A percentile compares a stretch with the other conserved stretches of the same genome.
Evolutionary conservation across 2,113 vertebrate species (phyloP).

Genomic region (Oncorhynchus gorbuscha): DNA sequence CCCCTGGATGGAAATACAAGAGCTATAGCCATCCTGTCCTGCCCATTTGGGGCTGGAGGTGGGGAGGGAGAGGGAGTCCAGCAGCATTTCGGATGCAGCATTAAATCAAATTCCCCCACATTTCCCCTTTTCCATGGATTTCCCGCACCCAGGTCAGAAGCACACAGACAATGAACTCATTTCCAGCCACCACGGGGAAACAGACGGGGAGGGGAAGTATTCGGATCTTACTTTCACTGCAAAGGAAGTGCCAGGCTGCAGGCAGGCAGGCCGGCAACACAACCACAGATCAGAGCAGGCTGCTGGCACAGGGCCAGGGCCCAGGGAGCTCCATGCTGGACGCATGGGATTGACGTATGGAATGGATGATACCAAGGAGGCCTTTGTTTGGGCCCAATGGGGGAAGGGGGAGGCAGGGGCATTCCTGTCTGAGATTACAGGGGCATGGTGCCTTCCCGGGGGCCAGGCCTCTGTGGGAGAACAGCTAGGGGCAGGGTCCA

Average conservation of each 20-base stretch:
- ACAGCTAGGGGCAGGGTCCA: background rate
- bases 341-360: background rate
- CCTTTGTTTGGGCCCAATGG: background rate
- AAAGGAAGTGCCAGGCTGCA: constrained; percentile 2
- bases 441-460: background rate
- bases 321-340: background rate
- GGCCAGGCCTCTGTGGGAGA: background rate
- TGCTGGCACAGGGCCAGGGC: background rate
- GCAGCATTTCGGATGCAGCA: background rate
- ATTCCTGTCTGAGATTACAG: background rate
- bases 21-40: background rate
- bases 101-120: background rate
- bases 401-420: background rate
- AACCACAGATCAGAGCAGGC: background rate
- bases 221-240: constrained; percentile 2
- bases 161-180: background rate
- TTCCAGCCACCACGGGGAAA: background rate
- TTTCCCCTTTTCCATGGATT: background rate
- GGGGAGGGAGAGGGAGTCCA: background rate
- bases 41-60: background rate
- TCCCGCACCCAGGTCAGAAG: constrained; percentile 2
- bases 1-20: background rate
- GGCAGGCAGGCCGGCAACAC: background rate
- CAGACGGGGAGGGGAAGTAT: background rate
- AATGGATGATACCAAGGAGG: constrained; percentile 8